Base-by-base conservation (phyloP, 2,797 vertebrate genomes). In the Acanthis flammea region DNA sequence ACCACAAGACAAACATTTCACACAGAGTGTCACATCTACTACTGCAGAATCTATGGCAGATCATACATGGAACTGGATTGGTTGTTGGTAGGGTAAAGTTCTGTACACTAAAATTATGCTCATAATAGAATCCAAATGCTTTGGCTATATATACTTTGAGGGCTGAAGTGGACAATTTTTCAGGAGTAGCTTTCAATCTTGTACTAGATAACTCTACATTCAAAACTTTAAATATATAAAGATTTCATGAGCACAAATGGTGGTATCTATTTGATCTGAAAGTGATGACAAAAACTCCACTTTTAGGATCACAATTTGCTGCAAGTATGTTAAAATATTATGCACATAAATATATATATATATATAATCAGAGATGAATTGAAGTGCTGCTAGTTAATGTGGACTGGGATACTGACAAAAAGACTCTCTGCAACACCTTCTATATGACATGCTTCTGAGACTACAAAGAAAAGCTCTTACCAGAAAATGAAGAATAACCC, bases 291-390 rank as follows among this genome's bases (percentile, higher is more conserved):
- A 66, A 54, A 47, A 6, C 25, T 61, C 63, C 31, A 54, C 31
- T 92, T 92, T 65, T 70, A 70, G 19, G 51, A 84, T 54, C 31
- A 65, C n/a, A 86, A 84, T 80, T 71, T 48, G 57, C 42, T 89
- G n/a, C 65, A 77, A 65, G 5, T 57, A 22, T 63, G 71, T 47
- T 77, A 68, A 86, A 87, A 48, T 44, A 45, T 9, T 62, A 28
- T 41, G 21, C 19, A 31, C 3, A 54, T 37, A 45, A 37, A 54
- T 15, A 41, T 19, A 55, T 12, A 41, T 14, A 54, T 24, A 57
- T 42, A 45, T 6, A 53, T 51, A 86, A 76, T 28, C 61, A 74
- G 37, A 77, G 27, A 60, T 51, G 10, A 77, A 50, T 3, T 61
- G 48, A 88, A 92, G 44, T 39, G 22, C 12, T 48, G 44, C 53